Percentiles rank a stretch among this genome's conserved stretches.
These are phyloP conservation scores for Rhagophthalmus giganteus DNA, from an alignment of 2,888 invertebrate genomes.

Conservation along the genomic window DNA sequence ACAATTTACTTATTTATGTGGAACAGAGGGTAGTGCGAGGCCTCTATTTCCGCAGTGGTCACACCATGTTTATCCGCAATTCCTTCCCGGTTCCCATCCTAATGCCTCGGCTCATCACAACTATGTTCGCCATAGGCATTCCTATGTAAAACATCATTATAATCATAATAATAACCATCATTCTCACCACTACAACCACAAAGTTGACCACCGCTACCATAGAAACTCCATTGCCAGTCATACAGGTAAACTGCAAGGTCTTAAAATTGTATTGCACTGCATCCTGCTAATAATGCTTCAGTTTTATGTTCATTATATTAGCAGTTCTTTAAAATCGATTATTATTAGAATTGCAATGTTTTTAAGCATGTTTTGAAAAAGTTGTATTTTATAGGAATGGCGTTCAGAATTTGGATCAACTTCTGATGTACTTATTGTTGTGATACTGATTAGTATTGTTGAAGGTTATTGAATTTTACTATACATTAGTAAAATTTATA, in stretches of 20 bases:
- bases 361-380: too few relatives aligned
- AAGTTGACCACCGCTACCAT: constrained; percentile 63
- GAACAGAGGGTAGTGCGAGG: constrained; percentile 64
- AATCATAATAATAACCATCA: constrained; percentile 65
- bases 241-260: constrained; percentile 57
- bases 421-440: too few relatives aligned
- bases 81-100: constrained; percentile 88
- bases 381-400: too few relatives aligned
- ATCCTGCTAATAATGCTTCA: constrained; percentile 23
- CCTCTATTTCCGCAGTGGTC: constrained; percentile 94
- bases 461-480: too few relatives aligned
- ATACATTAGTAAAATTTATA: too few relatives aligned
- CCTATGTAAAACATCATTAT: constrained; percentile 60
- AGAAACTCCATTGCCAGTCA: constrained; percentile 63
- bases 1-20: constrained; percentile 26
- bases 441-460: too few relatives aligned
- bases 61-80: constrained; percentile 92
- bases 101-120: constrained; percentile 63
- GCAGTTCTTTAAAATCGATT: too few relatives aligned
- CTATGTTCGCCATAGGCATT: constrained; percentile 55
- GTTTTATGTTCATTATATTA: too few relatives aligned
- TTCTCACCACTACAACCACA: constrained; percentile 62
- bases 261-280: constrained; percentile 20
- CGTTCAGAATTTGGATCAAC: too few relatives aligned
- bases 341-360: too few relatives aligned